phyloP scores from a whole-genome alignment of 2,113 vertebrate genomes.

The Rhabdornis inornatus region DNA sequence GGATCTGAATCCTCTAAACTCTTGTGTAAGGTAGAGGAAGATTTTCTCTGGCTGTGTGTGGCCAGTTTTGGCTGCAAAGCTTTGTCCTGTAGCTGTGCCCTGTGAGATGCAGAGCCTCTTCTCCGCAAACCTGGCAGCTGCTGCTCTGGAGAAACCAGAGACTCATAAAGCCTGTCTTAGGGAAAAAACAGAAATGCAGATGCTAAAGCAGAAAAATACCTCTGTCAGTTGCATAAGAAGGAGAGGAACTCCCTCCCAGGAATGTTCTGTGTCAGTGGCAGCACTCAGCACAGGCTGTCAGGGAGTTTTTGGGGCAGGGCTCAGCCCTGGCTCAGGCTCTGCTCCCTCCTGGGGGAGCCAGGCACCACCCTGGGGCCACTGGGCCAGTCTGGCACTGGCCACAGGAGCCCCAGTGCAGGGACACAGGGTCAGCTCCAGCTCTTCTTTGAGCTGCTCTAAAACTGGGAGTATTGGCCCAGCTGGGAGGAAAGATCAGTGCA shows the following conservation, averaged over 20 bases:
- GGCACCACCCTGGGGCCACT: background rate
- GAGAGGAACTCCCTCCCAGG: constrained; percentile 3
- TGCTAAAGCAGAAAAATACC: background rate
- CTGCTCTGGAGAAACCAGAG: background rate
- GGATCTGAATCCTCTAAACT: background rate
- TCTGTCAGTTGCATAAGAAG: background rate
- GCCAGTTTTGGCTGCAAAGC: background rate
- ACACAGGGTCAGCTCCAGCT: background rate
- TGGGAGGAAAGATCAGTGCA: background rate
- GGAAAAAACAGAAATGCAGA: background rate
- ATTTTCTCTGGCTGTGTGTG: background rate
- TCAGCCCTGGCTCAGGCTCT: background rate
- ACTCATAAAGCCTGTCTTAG: background rate
- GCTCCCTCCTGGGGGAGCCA: background rate
- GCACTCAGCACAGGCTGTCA: background rate
- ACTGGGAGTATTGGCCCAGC: background rate
- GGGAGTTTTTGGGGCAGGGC: background rate
- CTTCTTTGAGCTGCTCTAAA: background rate
- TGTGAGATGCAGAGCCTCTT: background rate
- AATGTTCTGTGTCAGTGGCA: background rate
- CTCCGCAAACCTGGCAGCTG: background rate
- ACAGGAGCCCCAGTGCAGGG: background rate
- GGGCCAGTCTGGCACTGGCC: background rate
- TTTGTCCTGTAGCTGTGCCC: background rate
- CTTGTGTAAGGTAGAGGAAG: background rate